A percentile compares a stretch with the other conserved stretches of the same genome.
phyloP scores from a whole-genome alignment of 2,113 vertebrate genomes.

The Corythornis cristatus region DNA sequence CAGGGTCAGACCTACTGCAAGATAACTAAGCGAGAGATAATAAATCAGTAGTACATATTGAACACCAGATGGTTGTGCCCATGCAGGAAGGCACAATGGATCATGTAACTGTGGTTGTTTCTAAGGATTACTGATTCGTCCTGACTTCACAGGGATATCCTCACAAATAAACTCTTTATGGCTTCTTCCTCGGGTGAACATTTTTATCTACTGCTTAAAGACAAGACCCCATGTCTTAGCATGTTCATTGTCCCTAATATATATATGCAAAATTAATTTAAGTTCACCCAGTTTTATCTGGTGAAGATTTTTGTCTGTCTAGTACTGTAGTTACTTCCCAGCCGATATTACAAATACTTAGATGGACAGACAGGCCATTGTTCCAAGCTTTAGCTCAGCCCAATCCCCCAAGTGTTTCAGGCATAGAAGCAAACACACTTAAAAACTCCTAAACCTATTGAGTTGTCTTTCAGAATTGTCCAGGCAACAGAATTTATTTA shows the following conservation, averaged over 20 bases:
- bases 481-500: constrained; percentile 72
- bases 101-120: constrained; percentile 44
- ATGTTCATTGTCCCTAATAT: background rate
- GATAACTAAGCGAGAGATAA: constrained; percentile 45
- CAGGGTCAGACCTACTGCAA: constrained; percentile 57
- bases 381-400: constrained; percentile 51
- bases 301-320: background rate
- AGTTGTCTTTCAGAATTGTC: constrained; percentile 70
- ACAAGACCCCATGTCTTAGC: background rate
- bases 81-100: constrained; percentile 40
- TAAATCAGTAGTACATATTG: constrained; percentile 59
- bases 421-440: constrained; percentile 54
- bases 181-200: constrained; percentile 29
- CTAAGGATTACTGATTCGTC: constrained; percentile 48
- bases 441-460: constrained; percentile 64
- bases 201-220: constrained; percentile 53
- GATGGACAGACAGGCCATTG: constrained; percentile 57
- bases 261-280: constrained; percentile 36
- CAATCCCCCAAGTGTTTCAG: constrained; percentile 51
- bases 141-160: constrained; percentile 61
- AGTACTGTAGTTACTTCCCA: constrained; percentile 25
- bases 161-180: constrained; percentile 64
- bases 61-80: constrained; percentile 74
- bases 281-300: background rate
- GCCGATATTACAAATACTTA: background rate